phyloP scores from a whole-genome alignment of 2,888 invertebrate species.

The Vesta saturnalis region DNA sequence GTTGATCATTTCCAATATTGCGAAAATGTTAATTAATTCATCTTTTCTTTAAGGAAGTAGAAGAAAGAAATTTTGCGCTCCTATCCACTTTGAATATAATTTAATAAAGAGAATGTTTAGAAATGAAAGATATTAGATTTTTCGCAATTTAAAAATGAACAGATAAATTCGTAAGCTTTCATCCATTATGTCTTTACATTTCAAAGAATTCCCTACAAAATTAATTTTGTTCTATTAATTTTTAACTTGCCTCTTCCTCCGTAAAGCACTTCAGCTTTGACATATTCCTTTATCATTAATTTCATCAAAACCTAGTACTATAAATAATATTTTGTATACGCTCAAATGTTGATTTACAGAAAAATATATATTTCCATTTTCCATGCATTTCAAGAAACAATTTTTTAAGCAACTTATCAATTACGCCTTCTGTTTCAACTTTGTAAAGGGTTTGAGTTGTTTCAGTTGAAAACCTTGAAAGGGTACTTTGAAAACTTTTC shows the following conservation, averaged over 20 bases:
- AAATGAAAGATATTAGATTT: slow-evolving; percentile 23
- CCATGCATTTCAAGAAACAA: not conserved
- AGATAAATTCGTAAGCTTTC: slow-evolving; percentile 19
- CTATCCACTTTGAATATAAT: slow-evolving; percentile 3
- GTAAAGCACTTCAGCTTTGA: not conserved
- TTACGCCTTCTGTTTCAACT: slow-evolving; percentile 6
- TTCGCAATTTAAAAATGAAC: slow-evolving; percentile 25
- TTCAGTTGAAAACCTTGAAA: not conserved
- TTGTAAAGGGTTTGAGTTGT: not conserved
- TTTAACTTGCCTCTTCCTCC: slow-evolving; percentile 27
- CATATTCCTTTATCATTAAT: no score
- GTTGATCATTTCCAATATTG: not conserved
- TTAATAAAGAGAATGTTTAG: slow-evolving; percentile 14
- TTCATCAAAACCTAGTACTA: no score
- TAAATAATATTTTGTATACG: no score
- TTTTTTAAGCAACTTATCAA: not conserved
- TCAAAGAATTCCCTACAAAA: slow-evolving; percentile 23
- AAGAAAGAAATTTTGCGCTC: not conserved
- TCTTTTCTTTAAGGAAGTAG: not conserved
- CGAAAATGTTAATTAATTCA: slow-evolving; percentile 1
- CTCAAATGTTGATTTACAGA: no score
- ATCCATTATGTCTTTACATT: slow-evolving; percentile 12
- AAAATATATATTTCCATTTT: not conserved
- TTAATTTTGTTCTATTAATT: slow-evolving; percentile 28
- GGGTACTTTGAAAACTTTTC: not conserved